Evolutionary conservation across 2,888 invertebrate species (phyloP).

Genomic region (Plusia festucae): DNA sequence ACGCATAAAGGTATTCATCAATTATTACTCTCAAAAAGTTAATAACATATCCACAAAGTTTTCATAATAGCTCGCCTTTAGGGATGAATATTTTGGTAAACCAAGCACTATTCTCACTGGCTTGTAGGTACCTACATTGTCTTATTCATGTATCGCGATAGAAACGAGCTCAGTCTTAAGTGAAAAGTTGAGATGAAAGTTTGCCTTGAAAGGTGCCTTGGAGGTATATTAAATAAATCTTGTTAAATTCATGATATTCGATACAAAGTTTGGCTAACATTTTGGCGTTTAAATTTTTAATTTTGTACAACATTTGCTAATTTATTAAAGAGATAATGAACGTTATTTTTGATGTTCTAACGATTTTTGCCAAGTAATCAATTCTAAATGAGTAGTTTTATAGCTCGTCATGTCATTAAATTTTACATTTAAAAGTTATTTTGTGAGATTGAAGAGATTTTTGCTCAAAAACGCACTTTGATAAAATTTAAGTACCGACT

Average conservation of each 20-base stretch:
- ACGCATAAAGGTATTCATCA: not conserved
- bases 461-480: too few species aligned
- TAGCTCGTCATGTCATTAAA: not conserved
- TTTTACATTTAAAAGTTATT: too few species aligned
- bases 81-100: slow-evolving; percentile 9
- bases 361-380: not conserved
- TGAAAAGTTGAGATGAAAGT: slow-evolving; percentile 60
- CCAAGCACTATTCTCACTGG: slow-evolving; percentile 30
- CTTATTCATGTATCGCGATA: slow-evolving; percentile 52
- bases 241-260: slow-evolving; percentile 20
- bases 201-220: slow-evolving; percentile 13
- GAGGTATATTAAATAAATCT: slow-evolving; percentile 43
- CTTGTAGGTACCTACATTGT: slow-evolving; percentile 35
- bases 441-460: too few species aligned
- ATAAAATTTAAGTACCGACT: too few species aligned
- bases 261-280: not conserved
- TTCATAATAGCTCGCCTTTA: not conserved
- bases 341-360: not conserved
- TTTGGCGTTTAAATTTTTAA: not conserved
- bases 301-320: slow-evolving; percentile 1
- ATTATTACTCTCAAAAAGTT: not conserved
- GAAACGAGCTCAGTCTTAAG: slow-evolving; percentile 55
- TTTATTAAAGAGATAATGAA: not conserved
- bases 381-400: not conserved
- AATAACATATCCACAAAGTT: not conserved